phyloP scores from a whole-genome alignment of 1,140 invertebrate genomes.

The Apis laboriosa region DNA sequence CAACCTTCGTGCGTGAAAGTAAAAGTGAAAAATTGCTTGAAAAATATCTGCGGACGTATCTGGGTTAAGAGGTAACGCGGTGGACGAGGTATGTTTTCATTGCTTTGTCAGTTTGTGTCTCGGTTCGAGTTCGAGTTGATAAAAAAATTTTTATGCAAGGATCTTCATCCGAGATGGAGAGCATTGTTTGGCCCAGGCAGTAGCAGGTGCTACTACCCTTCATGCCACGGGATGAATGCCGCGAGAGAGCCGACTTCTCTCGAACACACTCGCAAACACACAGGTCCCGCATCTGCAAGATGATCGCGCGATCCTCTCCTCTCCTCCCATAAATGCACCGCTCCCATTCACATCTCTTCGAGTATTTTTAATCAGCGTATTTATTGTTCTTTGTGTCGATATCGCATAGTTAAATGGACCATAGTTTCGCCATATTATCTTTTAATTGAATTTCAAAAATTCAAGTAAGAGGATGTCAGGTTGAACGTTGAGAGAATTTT shows the following conservation, averaged over 20 bases:
- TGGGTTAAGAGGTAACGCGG: slow-evolving; percentile 34
- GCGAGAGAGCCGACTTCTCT: slow-evolving; percentile 41
- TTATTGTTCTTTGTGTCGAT: too few species aligned
- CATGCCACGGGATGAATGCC: slow-evolving; percentile 52
- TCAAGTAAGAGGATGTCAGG: too few species aligned
- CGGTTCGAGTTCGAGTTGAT: background rate
- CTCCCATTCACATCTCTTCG: background rate
- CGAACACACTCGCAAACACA: slow-evolving; percentile 44
- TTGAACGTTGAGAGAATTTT: too few species aligned
- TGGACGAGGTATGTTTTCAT: background rate
- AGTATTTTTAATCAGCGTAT: background rate
- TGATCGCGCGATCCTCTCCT: slow-evolving; percentile 37
- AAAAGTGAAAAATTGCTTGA: slow-evolving; percentile 38
- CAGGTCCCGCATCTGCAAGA: slow-evolving; percentile 61
- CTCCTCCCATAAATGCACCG: slow-evolving; percentile 49
- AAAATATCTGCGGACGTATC: slow-evolving; percentile 41
- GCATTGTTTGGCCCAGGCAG: slow-evolving; percentile 47
- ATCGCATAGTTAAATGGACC: too few species aligned
- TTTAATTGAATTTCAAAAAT: too few species aligned
- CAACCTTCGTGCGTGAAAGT: slow-evolving; percentile 28
- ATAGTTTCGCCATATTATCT: too few species aligned
- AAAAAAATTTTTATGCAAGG: slow-evolving; percentile 25
- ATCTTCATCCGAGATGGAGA: slow-evolving; percentile 48
- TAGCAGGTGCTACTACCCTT: slow-evolving; percentile 57
- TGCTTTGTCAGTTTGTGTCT: background rate